Evolutionary conservation across 2,797 vertebrate genomes (phyloP).

Genomic region (Hydrophis major): DNA sequence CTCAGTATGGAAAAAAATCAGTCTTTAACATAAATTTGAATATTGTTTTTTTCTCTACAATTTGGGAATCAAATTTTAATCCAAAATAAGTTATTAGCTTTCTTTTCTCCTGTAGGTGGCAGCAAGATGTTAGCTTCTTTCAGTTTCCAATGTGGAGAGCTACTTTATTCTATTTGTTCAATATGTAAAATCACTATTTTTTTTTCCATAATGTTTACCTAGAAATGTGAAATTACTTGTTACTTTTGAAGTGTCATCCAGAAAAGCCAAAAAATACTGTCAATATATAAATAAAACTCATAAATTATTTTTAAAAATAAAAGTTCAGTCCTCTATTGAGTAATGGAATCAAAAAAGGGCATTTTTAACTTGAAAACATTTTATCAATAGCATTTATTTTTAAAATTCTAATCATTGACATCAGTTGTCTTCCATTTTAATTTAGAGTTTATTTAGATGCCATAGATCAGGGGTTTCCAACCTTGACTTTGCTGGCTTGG

Average conservation of each 20-base stretch:
- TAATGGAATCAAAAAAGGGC: background rate
- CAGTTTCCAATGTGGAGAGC: background rate
- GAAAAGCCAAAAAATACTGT: background rate
- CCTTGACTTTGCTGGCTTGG: background rate
- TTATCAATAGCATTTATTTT: background rate
- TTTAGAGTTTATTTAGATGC: background rate
- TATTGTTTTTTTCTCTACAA: background rate
- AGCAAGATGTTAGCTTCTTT: conserved; percentile 1
- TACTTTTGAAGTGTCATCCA: background rate
- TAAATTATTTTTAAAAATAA: background rate
- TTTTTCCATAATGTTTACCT: background rate
- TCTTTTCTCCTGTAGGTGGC: conserved; percentile 3
- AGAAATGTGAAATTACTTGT: background rate
- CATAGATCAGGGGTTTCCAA: background rate
- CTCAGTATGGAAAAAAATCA: background rate
- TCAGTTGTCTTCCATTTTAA: background rate
- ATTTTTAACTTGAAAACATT: background rate
- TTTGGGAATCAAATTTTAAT: background rate
- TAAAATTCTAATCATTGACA: background rate
- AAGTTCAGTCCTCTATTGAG: no score
- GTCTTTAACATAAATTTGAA: background rate
- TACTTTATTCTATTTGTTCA: background rate
- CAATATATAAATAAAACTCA: background rate
- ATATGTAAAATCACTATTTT: background rate
- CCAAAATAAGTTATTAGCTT: background rate